Percentiles rank a stretch among this genome's conserved stretches.
phyloP scores from a whole-genome alignment of 2,113 vertebrate species.

The Camelus dromedarius region DNA sequence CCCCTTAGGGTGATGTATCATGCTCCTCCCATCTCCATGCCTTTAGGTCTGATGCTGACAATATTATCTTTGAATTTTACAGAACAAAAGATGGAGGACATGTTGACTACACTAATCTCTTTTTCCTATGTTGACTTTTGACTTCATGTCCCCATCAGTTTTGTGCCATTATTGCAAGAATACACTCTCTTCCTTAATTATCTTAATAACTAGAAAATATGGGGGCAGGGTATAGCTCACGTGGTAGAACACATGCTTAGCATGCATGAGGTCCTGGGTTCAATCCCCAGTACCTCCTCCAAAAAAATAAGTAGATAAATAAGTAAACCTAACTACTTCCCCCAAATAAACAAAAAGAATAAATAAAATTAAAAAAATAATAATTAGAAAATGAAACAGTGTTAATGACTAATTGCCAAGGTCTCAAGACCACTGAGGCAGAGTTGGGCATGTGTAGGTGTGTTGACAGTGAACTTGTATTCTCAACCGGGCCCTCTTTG shows the following conservation, averaged over 20 bases:
- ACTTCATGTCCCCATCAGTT: neutral
- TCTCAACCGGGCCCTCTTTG: neutral
- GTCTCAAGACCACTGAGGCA: neutral
- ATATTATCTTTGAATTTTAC: neutral
- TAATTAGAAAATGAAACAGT: no score
- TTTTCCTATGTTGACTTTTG: neutral
- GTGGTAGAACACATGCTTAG: no score
- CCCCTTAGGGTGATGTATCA: neutral
- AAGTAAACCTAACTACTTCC: no score
- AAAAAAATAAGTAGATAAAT: no score
- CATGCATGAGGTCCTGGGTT: no score
- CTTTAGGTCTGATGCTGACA: neutral
- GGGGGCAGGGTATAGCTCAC: no score
- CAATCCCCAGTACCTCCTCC: no score
- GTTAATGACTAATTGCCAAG: neutral
- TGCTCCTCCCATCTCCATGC: neutral
- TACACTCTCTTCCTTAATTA: neutral
- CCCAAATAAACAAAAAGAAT: no score
- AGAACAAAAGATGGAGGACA: neutral
- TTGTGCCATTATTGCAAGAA: neutral
- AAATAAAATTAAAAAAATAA: neutral
- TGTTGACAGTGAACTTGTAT: neutral
- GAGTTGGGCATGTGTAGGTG: neutral
- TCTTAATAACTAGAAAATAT: neutral
- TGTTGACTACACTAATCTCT: neutral